A percentile compares a stretch with the other conserved stretches of the same genome.
Conservation (phyloP, 53 echinoderm and acorn worm species). For the Luidia sarsii region DNA sequence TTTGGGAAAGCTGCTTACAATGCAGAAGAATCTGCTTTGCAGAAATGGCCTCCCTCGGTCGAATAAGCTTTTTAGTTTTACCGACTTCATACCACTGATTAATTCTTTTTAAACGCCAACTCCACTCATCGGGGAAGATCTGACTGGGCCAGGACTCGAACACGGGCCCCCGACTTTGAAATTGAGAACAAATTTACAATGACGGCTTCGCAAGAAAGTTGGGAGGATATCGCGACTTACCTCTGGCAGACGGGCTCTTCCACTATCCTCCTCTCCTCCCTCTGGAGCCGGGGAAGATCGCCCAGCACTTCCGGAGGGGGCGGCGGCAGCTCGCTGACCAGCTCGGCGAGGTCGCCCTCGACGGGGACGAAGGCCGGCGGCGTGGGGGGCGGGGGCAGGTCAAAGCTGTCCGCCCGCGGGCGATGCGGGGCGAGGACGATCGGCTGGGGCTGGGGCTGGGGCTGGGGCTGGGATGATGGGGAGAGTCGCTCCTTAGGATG, state of each 20-base stretch:
- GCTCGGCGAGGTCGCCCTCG: neutral
- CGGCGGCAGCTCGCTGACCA: slow-evolving; percentile 37
- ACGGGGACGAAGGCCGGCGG: slow-evolving; percentile 2
- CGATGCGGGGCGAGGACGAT: neutral
- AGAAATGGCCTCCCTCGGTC: no score
- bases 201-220: no score
- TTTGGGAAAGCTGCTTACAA: no score
- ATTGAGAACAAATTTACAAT: no score
- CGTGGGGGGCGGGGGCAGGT: slow-evolving; percentile 56
- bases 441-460: neutral
- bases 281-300: neutral
- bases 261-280: slow-evolving; percentile 12
- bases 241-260: slow-evolving; percentile 20
- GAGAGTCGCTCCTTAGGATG: neutral
- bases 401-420: slow-evolving; percentile 33
- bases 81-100: no score
- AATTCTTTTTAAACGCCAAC: no score
- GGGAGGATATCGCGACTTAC: slow-evolving; percentile 5
- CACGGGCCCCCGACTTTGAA: no score
- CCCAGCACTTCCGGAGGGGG: slow-evolving; percentile 44
- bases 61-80: no score
- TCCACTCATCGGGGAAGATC: no score
- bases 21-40: no score
- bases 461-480: no score
- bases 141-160: no score